phyloP scores from a whole-genome alignment of 2,113 vertebrate genomes.

The Camelus dromedarius region DNA sequence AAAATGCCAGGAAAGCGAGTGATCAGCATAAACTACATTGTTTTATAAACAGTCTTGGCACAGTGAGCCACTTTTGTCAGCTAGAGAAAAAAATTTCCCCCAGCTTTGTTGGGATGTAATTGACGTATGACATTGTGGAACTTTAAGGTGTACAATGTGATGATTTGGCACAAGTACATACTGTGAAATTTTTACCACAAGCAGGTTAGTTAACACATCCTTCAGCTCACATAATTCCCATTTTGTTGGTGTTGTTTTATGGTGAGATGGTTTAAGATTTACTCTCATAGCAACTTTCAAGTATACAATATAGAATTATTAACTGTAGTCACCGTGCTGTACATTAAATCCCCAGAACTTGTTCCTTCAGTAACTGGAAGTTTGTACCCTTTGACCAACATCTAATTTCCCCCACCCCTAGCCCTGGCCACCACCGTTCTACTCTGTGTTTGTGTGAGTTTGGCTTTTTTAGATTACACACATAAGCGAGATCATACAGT shows the following conservation, averaged over 20 bases:
- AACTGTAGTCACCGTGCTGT: neutral
- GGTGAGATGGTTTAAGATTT: no score
- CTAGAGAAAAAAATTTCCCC: neutral
- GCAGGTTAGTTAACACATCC: neutral
- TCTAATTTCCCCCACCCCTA: neutral
- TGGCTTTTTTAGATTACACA: neutral
- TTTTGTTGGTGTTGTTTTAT: no score
- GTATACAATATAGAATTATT: neutral
- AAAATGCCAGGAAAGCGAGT: neutral
- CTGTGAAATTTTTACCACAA: neutral
- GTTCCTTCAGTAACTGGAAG: neutral
- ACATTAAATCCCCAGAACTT: neutral
- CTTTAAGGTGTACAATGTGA: neutral
- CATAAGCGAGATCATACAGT: neutral
- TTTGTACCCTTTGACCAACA: neutral
- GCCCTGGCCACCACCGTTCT: neutral
- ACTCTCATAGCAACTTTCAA: neutral
- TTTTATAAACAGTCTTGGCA: neutral
- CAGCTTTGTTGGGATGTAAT: neutral
- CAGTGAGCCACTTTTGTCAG: neutral
- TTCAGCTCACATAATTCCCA: neutral
- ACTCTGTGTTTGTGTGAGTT: neutral
- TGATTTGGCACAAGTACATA: fast-evolving
- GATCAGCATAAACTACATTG: neutral
- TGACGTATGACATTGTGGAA: neutral